These are phyloP conservation scores for Aproaerema taeniolella DNA, from an alignment of 2,888 invertebrate species.

Conservation along the genomic window DNA sequence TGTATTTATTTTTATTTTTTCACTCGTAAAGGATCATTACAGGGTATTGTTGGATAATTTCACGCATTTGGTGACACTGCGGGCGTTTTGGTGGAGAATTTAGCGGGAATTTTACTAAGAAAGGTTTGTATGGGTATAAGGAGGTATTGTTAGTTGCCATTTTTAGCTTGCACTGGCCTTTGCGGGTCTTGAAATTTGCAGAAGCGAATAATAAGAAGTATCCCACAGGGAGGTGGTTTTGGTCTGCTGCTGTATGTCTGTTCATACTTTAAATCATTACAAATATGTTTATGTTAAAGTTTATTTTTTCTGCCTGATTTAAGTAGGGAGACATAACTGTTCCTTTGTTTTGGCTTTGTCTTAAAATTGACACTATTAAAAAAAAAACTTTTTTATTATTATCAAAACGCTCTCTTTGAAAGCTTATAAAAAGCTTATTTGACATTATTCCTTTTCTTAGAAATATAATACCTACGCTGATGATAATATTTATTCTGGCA, in stretches of 20 bases:
- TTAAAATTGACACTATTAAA: no score
- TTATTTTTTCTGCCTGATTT: slow-evolving; percentile 4
- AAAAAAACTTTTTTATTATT: no score
- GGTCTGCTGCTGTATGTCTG: slow-evolving; percentile 10
- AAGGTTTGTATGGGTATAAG: slow-evolving; percentile 44
- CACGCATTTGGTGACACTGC: slow-evolving; percentile 71
- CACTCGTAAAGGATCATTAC: slow-evolving; percentile 69
- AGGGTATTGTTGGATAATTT: slow-evolving; percentile 67
- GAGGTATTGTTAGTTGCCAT: slow-evolving; percentile 29
- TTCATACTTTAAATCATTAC: no score
- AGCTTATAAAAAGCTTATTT: no score
- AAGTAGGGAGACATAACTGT: no score
- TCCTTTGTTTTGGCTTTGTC: no score
- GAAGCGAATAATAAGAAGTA: slow-evolving; percentile 15
- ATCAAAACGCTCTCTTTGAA: no score
- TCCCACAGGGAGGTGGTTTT: slow-evolving; percentile 10
- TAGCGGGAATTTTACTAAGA: slow-evolving; percentile 51
- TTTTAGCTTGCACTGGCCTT: slow-evolving; percentile 27
- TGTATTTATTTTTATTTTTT: slow-evolving; percentile 63
- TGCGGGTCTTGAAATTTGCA: slow-evolving; percentile 13
- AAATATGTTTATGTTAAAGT: no score
- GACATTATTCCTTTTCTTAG: no score
- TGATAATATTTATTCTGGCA: no score
- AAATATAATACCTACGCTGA: no score
- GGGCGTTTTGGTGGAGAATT: slow-evolving; percentile 59